Conservation (phyloP, 2,113 vertebrate species). For the Rutilus rutilus region DNA sequence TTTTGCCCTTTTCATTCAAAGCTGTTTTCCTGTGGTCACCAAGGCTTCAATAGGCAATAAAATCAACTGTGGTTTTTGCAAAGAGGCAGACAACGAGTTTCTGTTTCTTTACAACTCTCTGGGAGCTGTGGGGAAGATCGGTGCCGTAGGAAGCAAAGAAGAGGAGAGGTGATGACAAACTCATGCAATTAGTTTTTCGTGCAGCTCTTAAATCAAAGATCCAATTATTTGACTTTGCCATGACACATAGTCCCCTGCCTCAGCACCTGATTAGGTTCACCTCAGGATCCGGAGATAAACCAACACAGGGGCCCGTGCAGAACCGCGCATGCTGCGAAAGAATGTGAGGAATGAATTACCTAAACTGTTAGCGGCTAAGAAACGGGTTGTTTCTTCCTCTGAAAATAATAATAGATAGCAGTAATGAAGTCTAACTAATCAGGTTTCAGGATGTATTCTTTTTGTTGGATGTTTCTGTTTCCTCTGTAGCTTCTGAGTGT, state of each 20-base stretch:
- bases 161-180: constrained; percentile 4
- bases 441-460: background rate
- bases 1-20: constrained; percentile 36
- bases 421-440: background rate
- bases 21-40: background rate
- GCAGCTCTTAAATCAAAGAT: constrained; percentile 34
- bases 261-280: constrained; percentile 25
- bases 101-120: background rate
- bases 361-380: background rate
- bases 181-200: constrained; percentile 13
- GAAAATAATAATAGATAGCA: constrained; percentile 1
- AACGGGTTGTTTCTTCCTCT: background rate
- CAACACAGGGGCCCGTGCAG: background rate
- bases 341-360: constrained; percentile 1
- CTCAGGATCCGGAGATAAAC: constrained; percentile 34
- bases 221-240: constrained; percentile 23
- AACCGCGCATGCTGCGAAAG: background rate
- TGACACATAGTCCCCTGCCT: constrained; percentile 25
- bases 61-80: background rate
- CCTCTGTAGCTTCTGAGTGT: background rate
- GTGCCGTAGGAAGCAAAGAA: background rate
- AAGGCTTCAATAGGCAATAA: constrained; percentile 17
- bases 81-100: background rate
- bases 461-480: background rate
- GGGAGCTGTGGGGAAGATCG: background rate